Conservation (phyloP, 1,140 invertebrate genomes). For the Euschistus heros region DNA sequence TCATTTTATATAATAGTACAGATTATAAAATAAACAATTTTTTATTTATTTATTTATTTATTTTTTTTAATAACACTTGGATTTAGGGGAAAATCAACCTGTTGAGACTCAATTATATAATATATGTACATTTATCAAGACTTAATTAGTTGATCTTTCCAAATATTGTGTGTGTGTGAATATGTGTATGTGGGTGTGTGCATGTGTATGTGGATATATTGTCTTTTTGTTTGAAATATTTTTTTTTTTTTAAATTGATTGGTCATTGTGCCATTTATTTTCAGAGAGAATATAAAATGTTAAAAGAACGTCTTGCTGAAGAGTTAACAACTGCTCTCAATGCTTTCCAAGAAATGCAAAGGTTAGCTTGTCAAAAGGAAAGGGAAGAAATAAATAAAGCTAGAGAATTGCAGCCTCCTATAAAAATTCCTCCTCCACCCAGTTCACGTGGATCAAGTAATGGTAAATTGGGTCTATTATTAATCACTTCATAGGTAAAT, state of each 20-base stretch:
- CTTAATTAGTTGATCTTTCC: too few relatives aligned
- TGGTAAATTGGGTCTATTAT: neutral
- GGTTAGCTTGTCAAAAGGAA: slow-evolving; percentile 70
- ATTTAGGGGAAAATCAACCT: too few relatives aligned
- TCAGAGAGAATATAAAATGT: slow-evolving; percentile 78
- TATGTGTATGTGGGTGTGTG: too few relatives aligned
- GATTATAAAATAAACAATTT: too few relatives aligned
- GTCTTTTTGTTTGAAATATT: neutral
- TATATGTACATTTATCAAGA: too few relatives aligned
- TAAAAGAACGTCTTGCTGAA: slow-evolving; percentile 81
- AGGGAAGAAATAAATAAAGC: slow-evolving; percentile 58
- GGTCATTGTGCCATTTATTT: slow-evolving; percentile 24
- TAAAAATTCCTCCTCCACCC: slow-evolving; percentile 28
- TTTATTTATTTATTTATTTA: too few relatives aligned
- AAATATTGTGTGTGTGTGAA: neutral
- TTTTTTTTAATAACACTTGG: too few relatives aligned
- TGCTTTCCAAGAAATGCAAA: slow-evolving; percentile 71
- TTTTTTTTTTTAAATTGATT: neutral
- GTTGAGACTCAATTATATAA: too few relatives aligned
- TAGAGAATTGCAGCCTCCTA: slow-evolving; percentile 14
- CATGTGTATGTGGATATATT: neutral
- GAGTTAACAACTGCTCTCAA: slow-evolving; percentile 90
- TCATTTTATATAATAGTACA: too few relatives aligned
- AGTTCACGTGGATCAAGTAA: slow-evolving; percentile 1
- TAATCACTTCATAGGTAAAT: too few relatives aligned